Evolutionary conservation across 2,113 vertebrate genomes (phyloP).

Genomic region (Hippocampus mohnikei): DNA sequence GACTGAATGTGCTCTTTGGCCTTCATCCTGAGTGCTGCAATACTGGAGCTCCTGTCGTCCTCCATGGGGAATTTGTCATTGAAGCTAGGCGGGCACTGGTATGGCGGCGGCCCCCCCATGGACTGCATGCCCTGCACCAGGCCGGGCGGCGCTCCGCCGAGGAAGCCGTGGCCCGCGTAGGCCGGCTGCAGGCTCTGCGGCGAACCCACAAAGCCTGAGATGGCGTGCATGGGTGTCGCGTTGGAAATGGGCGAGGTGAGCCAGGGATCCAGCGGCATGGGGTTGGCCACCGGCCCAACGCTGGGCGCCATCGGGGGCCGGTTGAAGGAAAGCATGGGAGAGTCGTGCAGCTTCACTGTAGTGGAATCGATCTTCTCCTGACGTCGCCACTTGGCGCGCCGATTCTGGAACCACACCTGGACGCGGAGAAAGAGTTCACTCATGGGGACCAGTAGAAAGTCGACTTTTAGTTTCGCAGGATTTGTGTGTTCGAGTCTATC

Average conservation of each 20-base stretch:
- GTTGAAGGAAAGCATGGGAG: constrained; percentile 83
- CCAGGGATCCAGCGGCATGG: constrained; percentile 86
- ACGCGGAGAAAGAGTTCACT: neutral
- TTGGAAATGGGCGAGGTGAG: constrained; percentile 83
- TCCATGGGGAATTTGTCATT: constrained; percentile 86
- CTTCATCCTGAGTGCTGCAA: constrained; percentile 85
- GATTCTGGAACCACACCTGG: constrained; percentile 94
- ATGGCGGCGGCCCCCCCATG: constrained; percentile 76
- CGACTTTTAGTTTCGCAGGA: neutral
- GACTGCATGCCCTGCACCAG: constrained; percentile 84
- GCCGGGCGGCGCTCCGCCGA: constrained; percentile 66
- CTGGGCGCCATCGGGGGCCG: constrained; percentile 75
- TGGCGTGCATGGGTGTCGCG: constrained; percentile 78
- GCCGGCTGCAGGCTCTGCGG: constrained; percentile 80
- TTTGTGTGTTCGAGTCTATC: neutral
- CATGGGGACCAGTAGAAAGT: neutral
- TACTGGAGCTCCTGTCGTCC: constrained; percentile 86
- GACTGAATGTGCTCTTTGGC: constrained; percentile 92
- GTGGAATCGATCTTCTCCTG: constrained; percentile 88
- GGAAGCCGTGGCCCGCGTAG: constrained; percentile 77
- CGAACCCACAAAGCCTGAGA: constrained; percentile 83
- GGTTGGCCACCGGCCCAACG: constrained; percentile 74
- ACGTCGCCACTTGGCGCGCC: constrained; percentile 88
- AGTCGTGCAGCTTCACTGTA: constrained; percentile 83
- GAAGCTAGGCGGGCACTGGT: constrained; percentile 80